Evolutionary conservation across 2,113 vertebrate species (phyloP).

Genomic region (Cnemophilus loriae): DNA sequence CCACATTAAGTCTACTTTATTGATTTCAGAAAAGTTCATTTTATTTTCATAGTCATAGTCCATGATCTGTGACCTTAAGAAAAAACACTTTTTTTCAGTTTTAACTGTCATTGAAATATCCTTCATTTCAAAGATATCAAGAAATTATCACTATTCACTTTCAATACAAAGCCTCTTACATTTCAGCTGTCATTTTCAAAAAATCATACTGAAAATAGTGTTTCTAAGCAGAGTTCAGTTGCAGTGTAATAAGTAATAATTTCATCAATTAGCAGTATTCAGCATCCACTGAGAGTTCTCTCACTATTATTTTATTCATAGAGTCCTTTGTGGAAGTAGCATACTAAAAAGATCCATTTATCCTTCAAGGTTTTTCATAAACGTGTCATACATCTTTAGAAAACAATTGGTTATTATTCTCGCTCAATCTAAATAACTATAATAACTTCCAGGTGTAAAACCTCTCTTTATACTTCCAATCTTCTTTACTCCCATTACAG

Average conservation of each 20-base stretch:
- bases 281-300: constrained; percentile 61
- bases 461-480: constrained; percentile 3
- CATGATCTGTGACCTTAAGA: constrained; percentile 18
- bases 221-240: constrained; percentile 60
- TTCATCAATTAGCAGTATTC: constrained; percentile 66
- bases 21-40: constrained; percentile 25
- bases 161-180: constrained; percentile 61
- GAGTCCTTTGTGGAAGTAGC: constrained; percentile 59
- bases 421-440: constrained; percentile 52
- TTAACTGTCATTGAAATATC: constrained; percentile 52
- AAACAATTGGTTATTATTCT: constrained; percentile 66
- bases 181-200: constrained; percentile 60
- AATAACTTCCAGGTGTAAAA: constrained; percentile 66
- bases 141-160: constrained; percentile 65
- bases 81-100: constrained; percentile 23
- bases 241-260: constrained; percentile 64
- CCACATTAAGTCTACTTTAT: neutral
- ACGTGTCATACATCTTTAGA: constrained; percentile 35
- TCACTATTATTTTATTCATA: constrained; percentile 68
- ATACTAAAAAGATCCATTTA: constrained; percentile 61
- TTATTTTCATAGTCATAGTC: constrained; percentile 21
- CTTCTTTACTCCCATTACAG: neutral
- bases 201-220: constrained; percentile 62
- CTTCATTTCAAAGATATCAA: constrained; percentile 56
- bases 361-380: constrained; percentile 64